A percentile compares a stretch with the other conserved stretches of the same genome.
These are phyloP conservation scores for Aphrophora alni DNA, from an alignment of 2,888 invertebrate species.

Conservation along the genomic window DNA sequence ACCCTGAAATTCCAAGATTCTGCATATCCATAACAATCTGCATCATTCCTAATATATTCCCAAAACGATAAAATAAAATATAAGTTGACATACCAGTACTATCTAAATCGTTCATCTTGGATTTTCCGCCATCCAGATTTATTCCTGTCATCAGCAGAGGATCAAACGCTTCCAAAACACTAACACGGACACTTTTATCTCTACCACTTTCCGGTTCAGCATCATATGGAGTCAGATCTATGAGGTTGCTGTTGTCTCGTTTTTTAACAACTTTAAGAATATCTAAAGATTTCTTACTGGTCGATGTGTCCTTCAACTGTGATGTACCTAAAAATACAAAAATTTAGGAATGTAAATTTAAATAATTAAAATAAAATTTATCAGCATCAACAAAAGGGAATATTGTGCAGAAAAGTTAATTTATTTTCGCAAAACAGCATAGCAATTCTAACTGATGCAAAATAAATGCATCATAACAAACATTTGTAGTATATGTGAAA, in stretches of 20 bases:
- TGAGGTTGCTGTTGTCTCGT: constrained; percentile 63
- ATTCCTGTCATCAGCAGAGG: constrained; percentile 71
- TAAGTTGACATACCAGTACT: neutral
- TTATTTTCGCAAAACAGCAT: too few species aligned
- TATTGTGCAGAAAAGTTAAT: too few species aligned
- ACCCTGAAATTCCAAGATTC: too few species aligned
- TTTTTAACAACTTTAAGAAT: constrained; percentile 60
- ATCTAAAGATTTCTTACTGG: constrained; percentile 49
- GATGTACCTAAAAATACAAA: neutral
- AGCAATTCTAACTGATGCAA: too few species aligned
- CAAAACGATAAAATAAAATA: too few species aligned
- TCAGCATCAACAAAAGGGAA: too few species aligned
- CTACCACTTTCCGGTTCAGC: constrained; percentile 41
- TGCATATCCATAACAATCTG: too few species aligned
- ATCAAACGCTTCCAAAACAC: constrained; percentile 88
- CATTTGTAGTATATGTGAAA: too few species aligned
- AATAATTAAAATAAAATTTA: too few species aligned
- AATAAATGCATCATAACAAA: too few species aligned
- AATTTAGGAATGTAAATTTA: neutral
- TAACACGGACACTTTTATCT: constrained; percentile 62
- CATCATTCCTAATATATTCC: too few species aligned
- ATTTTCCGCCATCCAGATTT: neutral
- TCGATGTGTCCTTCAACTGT: neutral
- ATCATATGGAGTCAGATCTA: constrained; percentile 62
- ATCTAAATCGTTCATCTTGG: neutral